Evolutionary conservation across 2,113 vertebrate species (phyloP).

Genomic region (Peromyscus leucopus): DNA sequence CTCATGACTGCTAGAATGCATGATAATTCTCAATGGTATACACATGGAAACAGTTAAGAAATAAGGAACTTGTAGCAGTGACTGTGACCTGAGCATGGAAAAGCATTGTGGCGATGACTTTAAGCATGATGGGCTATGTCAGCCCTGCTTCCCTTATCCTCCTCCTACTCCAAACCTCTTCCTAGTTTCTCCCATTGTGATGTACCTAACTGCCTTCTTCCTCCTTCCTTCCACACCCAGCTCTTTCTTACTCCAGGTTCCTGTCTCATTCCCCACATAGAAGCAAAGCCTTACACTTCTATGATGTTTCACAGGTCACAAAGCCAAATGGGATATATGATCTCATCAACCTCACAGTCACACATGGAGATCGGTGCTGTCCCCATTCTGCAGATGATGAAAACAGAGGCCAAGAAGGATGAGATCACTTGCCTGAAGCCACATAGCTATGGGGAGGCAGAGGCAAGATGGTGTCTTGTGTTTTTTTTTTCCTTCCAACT

Average conservation of each 20-base stretch:
- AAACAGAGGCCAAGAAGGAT: conserved; percentile 5
- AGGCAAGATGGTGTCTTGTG: neutral
- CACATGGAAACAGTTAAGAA: conserved; percentile 45
- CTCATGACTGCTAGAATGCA: neutral
- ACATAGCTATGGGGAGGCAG: neutral
- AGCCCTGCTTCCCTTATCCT: conserved; percentile 64
- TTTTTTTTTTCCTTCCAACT: neutral
- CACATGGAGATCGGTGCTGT: conserved; percentile 26
- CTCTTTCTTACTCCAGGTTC: conserved; percentile 62
- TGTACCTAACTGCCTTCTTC: conserved; percentile 41
- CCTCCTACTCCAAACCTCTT: conserved; percentile 71
- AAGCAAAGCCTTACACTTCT: conserved; percentile 18
- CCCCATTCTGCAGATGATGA: conserved; percentile 68
- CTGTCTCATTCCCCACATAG: conserved; percentile 59
- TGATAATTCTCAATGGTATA: neutral
- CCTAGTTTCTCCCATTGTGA: conserved; percentile 66
- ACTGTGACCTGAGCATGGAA: conserved; percentile 50
- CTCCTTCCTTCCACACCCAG: conserved; percentile 60
- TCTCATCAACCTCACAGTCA: conserved; percentile 39
- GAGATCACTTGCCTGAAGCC: conserved; percentile 61
- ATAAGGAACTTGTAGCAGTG: conserved; percentile 30
- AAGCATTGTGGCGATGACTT: conserved; percentile 38
- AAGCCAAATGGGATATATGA: conserved; percentile 9
- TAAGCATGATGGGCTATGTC: neutral
- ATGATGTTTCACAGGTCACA: neutral